phyloP scores from a whole-genome alignment of 2,113 vertebrate species.

The Thamnophis sirtalis region DNA sequence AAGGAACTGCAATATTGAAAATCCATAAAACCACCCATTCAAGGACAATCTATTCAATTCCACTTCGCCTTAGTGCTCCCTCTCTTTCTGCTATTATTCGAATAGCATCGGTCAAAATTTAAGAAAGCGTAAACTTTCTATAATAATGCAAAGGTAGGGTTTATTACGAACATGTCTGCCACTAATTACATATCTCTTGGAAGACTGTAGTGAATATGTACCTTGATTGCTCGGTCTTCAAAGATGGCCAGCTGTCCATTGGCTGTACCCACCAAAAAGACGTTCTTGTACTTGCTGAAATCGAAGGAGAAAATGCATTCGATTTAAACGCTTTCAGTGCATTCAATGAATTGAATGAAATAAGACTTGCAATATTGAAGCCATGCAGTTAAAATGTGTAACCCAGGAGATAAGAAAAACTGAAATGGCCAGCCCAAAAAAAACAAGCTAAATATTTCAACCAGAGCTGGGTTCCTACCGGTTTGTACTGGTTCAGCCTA shows the following conservation, averaged over 20 bases:
- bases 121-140: background rate
- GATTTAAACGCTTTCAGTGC: too few species aligned
- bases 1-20: background rate
- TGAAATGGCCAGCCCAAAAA: background rate
- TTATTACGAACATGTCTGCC: too few species aligned
- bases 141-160: background rate
- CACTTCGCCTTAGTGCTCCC: background rate
- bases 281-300: conserved; percentile 83
- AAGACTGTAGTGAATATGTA: conserved; percentile 55
- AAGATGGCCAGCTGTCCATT: conserved; percentile 85
- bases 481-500: too few species aligned
- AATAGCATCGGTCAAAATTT: background rate
- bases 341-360: background rate
- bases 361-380: background rate
- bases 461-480: too few species aligned
- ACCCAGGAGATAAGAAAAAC: background rate
- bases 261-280: conserved; percentile 89
- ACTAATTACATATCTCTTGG: too few species aligned
- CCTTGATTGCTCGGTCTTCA: conserved; percentile 86
- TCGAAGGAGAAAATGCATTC: conserved; percentile 25
- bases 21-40: background rate
- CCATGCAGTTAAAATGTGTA: background rate
- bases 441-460: background rate
- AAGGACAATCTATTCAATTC: background rate
- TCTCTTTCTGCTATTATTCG: background rate